Conservation (phyloP, 1,140 invertebrate genomes). For the Cyclargus thomasi region DNA sequence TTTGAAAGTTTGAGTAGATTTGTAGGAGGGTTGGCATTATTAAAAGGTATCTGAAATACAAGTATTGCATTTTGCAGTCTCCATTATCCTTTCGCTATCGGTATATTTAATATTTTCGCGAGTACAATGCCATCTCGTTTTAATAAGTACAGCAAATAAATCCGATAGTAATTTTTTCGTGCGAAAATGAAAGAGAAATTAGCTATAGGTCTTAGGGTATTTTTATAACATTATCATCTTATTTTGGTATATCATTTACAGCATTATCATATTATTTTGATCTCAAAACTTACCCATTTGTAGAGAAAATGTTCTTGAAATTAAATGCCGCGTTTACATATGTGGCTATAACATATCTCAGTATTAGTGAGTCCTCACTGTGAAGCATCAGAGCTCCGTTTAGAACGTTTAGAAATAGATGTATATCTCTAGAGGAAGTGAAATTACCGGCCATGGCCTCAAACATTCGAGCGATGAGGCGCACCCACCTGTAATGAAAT, state of each 20-base stretch:
- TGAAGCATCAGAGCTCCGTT: conserved; percentile 98
- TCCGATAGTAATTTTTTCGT: no score
- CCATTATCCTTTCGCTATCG: not conserved
- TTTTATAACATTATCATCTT: no score
- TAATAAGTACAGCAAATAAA: no score
- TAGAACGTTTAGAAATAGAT: conserved; percentile 97
- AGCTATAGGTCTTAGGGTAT: no score
- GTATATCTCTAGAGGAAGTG: conserved; percentile 97
- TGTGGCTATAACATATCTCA: conserved; percentile 96
- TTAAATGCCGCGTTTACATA: conserved; percentile 98
- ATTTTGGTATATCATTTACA: no score
- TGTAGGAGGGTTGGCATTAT: conserved; percentile 98
- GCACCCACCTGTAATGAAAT: conserved; percentile 84
- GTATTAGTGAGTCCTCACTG: conserved; percentile 96
- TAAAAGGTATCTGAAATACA: conserved; percentile 86
- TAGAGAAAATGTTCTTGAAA: conserved; percentile 99
- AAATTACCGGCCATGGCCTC: conserved; percentile 99
- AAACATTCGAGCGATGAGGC: conserved; percentile 97
- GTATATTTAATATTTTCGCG: no score
- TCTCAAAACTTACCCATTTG: conserved; percentile 90
- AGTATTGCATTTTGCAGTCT: not conserved
- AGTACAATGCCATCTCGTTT: no score
- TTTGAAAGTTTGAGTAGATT: conserved; percentile 98
- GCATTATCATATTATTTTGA: no score
- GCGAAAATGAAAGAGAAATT: no score